A percentile compares a stretch with the other conserved stretches of the same genome.
phyloP scores from a whole-genome alignment of 2,113 vertebrate genomes.

The Channa maculata region DNA sequence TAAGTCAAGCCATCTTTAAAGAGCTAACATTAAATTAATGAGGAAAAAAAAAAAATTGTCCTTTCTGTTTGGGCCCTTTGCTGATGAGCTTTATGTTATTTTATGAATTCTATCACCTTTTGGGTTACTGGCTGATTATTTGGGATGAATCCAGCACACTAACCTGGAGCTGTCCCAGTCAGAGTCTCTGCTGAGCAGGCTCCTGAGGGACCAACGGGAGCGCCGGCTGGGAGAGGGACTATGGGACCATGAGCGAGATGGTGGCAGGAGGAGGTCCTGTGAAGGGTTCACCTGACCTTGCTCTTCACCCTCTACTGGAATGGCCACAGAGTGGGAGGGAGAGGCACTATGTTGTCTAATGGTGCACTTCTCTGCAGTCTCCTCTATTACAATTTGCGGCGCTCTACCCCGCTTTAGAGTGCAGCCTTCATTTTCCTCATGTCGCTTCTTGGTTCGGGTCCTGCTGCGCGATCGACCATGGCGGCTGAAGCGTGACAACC shows the following conservation, averaged over 20 bases:
- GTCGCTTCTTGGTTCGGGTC: constrained; percentile 52
- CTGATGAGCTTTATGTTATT: not conserved
- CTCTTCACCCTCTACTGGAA: constrained; percentile 39
- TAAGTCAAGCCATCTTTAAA: constrained; percentile 5
- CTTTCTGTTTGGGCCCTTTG: not conserved
- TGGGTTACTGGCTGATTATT: not conserved
- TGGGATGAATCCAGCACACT: constrained; percentile 65
- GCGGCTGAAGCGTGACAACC: constrained; percentile 34
- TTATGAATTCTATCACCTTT: not conserved
- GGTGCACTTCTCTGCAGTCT: not conserved
- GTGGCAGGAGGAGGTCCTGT: constrained; percentile 70
- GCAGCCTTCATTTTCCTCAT: constrained; percentile 37
- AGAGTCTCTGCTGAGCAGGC: constrained; percentile 81
- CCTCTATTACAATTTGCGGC: constrained; percentile 38
- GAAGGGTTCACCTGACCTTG: constrained; percentile 46
- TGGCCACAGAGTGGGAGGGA: constrained; percentile 1
- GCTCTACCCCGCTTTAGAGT: constrained; percentile 13
- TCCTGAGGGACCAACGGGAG: constrained; percentile 82
- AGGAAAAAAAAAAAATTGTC: not conserved
- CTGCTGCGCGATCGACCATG: constrained; percentile 45
- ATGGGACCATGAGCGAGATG: constrained; percentile 74
- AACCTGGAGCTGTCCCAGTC: constrained; percentile 84
- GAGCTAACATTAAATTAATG: not conserved
- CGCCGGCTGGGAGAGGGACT: constrained; percentile 80
- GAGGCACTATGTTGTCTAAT: constrained; percentile 15